Evolutionary conservation across 2,888 invertebrate genomes (phyloP).

Genomic region (Timema podura): DNA sequence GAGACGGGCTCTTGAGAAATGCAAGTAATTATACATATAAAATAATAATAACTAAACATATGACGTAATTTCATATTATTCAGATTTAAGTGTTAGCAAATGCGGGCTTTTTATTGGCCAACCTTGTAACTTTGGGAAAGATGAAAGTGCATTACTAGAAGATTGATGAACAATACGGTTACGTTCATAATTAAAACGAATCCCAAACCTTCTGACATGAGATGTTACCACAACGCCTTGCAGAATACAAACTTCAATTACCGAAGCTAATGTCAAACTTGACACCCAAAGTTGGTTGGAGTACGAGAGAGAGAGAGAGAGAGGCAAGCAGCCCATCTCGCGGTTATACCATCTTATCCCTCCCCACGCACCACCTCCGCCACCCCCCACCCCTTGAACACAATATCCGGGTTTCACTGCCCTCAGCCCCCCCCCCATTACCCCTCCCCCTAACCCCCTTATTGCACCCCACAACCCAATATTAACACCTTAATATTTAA

Average conservation of each 20-base stretch:
- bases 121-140: no score
- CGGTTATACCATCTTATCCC: constrained; percentile 18
- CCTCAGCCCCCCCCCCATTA: constrained; percentile 1
- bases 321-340: constrained; percentile 16
- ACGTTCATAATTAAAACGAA: no score
- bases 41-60: no score
- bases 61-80: no score
- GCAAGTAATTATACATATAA: no score
- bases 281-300: constrained; percentile 13
- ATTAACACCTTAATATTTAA: constrained; percentile 33
- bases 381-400: not conserved
- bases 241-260: constrained; percentile 16
- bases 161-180: no score
- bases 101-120: no score
- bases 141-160: no score
- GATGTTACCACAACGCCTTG: not conserved
- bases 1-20: no score
- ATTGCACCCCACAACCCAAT: constrained; percentile 25
- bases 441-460: constrained; percentile 8
- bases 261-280: constrained; percentile 17
- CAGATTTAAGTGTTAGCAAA: no score
- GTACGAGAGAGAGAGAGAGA: not conserved
- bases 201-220: no score
- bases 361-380: not conserved
- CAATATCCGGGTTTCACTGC: not conserved